Base-by-base conservation (phyloP, 1,140 invertebrate species). In the Pseudomyrmex dendroicus region DNA sequence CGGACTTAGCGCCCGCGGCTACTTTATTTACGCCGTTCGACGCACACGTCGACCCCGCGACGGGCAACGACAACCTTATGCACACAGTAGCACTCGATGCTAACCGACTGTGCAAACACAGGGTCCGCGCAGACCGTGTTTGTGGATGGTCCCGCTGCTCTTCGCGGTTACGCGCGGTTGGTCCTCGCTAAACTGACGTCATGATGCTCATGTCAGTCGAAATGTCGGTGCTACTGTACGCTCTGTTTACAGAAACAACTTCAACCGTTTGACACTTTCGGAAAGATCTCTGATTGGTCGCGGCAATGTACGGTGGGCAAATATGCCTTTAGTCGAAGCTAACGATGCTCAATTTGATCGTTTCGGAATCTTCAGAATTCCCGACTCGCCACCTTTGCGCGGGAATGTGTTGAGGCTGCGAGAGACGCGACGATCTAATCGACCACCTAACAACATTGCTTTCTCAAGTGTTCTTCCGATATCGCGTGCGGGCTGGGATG, bases 21-120 rank as follows among this genome's bases (percentile, higher is more conserved):
- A 90, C 87, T 89, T 90, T 90, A 90, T 89, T 90, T 90, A 90
- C 89, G 89, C 89, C 67, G 50, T 82, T 70, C 82, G 44, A 72
- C 66, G 64, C 76, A 84, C 68, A 78, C 67, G 82, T 87, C 64
- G 73, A 80, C 73, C 67, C 48, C 57, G 54, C 64, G 74, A 77
- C 66, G 64, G 35, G 66, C 70, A 83, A 77, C 78, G 82, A 87
- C 85, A 82, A 76, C 63, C 88, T 84, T 88, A 87, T 85, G 86
- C 73, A 87, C 80, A 88, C 85, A 90, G 89, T 89, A 90, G 89
- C 89, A 84, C 78, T 86, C 74, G 68, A 73, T 78, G 89, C 67
- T 90, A 90, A 90, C 89, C 83, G 73, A 73, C 89, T 87, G 72
- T 70, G 59, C 85, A 87, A 87, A 87, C 86, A 80, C 64, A 17